Evolutionary conservation across 2,113 vertebrate genomes (phyloP).

Genomic region (Xenopus tropicalis): DNA sequence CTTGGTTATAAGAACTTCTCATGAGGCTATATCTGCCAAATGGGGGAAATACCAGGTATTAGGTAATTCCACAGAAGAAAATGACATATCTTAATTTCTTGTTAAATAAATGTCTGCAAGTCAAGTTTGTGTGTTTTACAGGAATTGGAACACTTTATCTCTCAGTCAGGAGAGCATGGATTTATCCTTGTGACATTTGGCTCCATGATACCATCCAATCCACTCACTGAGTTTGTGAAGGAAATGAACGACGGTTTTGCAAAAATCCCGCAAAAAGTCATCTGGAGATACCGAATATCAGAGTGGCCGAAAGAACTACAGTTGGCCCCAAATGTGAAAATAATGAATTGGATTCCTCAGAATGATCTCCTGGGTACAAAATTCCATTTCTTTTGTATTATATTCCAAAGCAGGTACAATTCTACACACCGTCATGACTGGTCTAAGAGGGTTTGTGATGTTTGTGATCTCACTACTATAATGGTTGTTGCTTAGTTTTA

Average conservation of each 20-base stretch:
- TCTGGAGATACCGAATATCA: slow-evolving; percentile 53
- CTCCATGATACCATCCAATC: slow-evolving; percentile 53
- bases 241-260: slow-evolving; percentile 58
- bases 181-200: slow-evolving; percentile 61
- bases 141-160: slow-evolving; percentile 61
- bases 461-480: too few species aligned
- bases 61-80: too few species aligned
- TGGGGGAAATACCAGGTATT: too few species aligned
- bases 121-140: slow-evolving; percentile 36
- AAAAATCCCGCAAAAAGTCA: slow-evolving; percentile 55
- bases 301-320: slow-evolving; percentile 51
- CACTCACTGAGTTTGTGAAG: slow-evolving; percentile 47
- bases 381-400: too few species aligned
- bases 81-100: too few species aligned
- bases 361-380: slow-evolving; percentile 54
- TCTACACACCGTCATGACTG: too few species aligned
- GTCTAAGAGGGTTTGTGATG: too few species aligned
- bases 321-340: slow-evolving; percentile 49
- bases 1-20: too few species aligned
- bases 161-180: slow-evolving; percentile 51
- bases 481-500: too few species aligned
- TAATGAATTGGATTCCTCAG: slow-evolving; percentile 51
- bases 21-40: too few species aligned
- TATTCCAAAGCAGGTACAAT: too few species aligned
- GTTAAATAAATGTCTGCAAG: too few species aligned